Evolutionary conservation across 2,113 vertebrate genomes (phyloP), one percentile per base, ranked within the genome.

Genomic region (Telmatochromis sp.): DNA sequence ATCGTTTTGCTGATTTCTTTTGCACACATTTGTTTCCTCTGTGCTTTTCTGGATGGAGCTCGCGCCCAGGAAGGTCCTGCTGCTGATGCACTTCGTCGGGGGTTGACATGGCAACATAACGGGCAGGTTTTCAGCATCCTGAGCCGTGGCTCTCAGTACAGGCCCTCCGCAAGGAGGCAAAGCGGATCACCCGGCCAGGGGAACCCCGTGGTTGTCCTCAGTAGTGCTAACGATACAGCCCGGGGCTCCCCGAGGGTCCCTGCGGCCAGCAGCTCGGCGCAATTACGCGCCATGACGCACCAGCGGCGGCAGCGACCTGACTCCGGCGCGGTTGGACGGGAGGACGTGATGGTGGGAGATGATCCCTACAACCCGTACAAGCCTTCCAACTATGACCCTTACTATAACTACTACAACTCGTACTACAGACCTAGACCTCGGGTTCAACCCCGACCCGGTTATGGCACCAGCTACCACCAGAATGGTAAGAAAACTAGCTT

Each of bases 401-500:
- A 99, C 3, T 98, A 99, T 92, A 99, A 99, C 94, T 97, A 98
- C 95, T 97, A 98, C 73, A 97, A 99, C 94, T 97, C 98, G 1
- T 98, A 98, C 71, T 97, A 97, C 91, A 93, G 97, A 91, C 97
- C 97, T 4, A 95, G 97, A 58, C 83, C 96, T 15, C 90, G 96
- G 35, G 89, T 90, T 50, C 94, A 96, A 65, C 89, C 95, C 50
- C 92, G 97, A 83, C 97, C 97, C 2, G 98, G 98, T 1, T 98
- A 98, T 0, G 97, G 98, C 7, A 98, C 98, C 83, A 95, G 97
- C 57, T 97, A 97, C 92, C 97, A 98, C 89, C 98, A 99, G 93
- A 93, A 98, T 23, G 98, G 98, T 99, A 96, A 45, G 89, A 7
- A 26, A 15, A n/a, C 54, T 11, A 33, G 9, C 15, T n/a, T 10